These are phyloP conservation scores for Platycercus adscitus DNA, from an alignment of 2,113 vertebrate genomes.

Conservation along the genomic window DNA sequence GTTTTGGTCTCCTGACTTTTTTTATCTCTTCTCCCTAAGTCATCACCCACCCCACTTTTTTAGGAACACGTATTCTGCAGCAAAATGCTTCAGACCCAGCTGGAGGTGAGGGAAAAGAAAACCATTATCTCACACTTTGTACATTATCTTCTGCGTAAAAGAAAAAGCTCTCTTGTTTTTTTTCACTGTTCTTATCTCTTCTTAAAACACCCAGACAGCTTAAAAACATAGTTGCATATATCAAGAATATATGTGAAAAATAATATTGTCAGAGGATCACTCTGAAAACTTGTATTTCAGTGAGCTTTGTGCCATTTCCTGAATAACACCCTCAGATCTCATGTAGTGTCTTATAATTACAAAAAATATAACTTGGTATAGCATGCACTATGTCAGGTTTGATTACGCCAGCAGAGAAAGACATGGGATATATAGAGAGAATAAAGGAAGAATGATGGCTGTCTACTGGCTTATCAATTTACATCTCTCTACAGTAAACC, in stretches of 20 bases:
- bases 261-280: conserved; percentile 8
- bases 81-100: neutral
- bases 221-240: conserved; percentile 13
- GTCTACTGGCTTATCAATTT: conserved; percentile 59
- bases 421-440: conserved; percentile 14
- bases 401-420: conserved; percentile 23
- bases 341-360: conserved; percentile 28
- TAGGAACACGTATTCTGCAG: neutral
- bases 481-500: conserved; percentile 50
- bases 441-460: conserved; percentile 45
- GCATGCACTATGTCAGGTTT: neutral
- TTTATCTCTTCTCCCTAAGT: neutral
- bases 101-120: neutral
- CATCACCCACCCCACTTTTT: neutral
- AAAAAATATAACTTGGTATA: neutral
- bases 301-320: conserved; percentile 30
- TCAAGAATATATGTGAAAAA: conserved; percentile 28
- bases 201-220: conserved; percentile 2
- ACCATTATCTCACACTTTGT: neutral
- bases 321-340: conserved; percentile 10
- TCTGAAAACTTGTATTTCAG: conserved; percentile 49
- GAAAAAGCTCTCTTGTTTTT: neutral
- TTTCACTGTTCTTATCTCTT: neutral
- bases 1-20: neutral
- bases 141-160: neutral